These are phyloP conservation scores for Quadroppia sp. DNA, from an alignment of 2,888 invertebrate genomes.

Conservation along the genomic window DNA sequence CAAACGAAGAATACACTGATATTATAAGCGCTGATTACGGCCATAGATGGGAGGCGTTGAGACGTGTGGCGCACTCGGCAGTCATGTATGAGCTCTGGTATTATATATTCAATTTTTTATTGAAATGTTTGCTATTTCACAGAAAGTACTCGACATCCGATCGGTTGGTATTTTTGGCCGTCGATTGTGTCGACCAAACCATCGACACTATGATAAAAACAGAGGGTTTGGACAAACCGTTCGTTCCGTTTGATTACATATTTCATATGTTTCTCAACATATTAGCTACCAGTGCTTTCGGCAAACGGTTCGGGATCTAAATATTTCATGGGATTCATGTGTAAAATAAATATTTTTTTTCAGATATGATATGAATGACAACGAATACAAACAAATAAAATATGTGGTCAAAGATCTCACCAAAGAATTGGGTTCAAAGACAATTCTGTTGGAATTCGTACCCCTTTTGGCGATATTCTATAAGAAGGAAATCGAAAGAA, in stretches of 20 bases:
- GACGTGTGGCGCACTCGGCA: slow-evolving; percentile 11
- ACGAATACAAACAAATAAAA: too few relatives aligned
- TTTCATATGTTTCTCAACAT: not conserved
- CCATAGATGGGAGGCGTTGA: slow-evolving; percentile 12
- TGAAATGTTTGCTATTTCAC: not conserved
- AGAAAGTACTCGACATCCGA: slow-evolving; percentile 19
- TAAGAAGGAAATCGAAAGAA: too few relatives aligned
- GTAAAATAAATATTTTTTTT: too few relatives aligned
- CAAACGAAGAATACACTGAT: too few relatives aligned
- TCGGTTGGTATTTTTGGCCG: not conserved
- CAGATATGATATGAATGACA: too few relatives aligned
- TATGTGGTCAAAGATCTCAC: too few relatives aligned
- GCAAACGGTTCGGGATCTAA: not conserved
- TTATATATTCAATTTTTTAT: too few relatives aligned
- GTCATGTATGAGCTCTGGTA: not conserved
- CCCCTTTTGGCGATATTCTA: too few relatives aligned
- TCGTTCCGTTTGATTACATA: not conserved
- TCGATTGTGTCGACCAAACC: slow-evolving; percentile 19
- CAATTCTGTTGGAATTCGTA: too few relatives aligned
- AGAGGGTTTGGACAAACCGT: slow-evolving; percentile 4
- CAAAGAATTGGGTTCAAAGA: too few relatives aligned
- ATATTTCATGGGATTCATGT: too few relatives aligned
- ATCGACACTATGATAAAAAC: not conserved
- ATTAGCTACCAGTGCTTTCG: slow-evolving; percentile 8
- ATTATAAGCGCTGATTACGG: not conserved